phyloP scores from a whole-genome alignment of 2,113 vertebrate species.

The Myotis lucifugus region DNA sequence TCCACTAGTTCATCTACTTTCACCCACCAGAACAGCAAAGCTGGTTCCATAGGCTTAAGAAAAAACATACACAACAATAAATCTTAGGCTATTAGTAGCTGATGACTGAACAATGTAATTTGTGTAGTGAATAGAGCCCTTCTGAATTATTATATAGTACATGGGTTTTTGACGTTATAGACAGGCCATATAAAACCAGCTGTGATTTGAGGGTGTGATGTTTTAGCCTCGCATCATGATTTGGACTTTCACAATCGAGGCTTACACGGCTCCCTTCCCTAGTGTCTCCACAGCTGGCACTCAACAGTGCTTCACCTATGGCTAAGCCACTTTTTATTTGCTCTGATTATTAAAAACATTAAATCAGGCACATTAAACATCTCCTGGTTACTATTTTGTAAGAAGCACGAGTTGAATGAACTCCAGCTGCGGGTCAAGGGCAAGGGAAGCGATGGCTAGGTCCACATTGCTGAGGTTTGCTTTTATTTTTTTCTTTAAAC shows the following conservation, averaged over 20 bases:
- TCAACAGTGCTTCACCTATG: constrained; percentile 77
- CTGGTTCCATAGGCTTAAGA: constrained; percentile 72
- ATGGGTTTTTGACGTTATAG: constrained; percentile 74
- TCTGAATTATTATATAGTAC: constrained; percentile 77
- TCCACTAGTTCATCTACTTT: constrained; percentile 70
- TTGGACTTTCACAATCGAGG: constrained; percentile 68
- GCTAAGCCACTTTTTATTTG: constrained; percentile 75
- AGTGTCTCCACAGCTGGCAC: constrained; percentile 81
- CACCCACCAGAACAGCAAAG: constrained; percentile 70
- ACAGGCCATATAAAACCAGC: constrained; percentile 75
- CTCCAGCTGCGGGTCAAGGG: constrained; percentile 76
- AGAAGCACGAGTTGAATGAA: constrained; percentile 72
- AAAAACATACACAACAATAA: constrained; percentile 59
- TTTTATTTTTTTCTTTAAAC: constrained; percentile 69
- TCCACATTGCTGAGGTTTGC: constrained; percentile 60
- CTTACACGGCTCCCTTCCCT: constrained; percentile 67
- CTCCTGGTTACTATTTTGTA: constrained; percentile 72
- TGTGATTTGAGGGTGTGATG: constrained; percentile 77
- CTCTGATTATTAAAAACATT: constrained; percentile 86
- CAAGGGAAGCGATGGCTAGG: constrained; percentile 72
- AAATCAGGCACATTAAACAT: constrained; percentile 83
- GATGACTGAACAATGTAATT: constrained; percentile 75
- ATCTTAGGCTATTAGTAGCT: constrained; percentile 81
- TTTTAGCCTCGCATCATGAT: background rate
- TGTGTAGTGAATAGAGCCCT: constrained; percentile 80